A percentile compares a stretch with the other conserved stretches of the same genome.
phyloP scores from a whole-genome alignment of 2,113 vertebrate genomes.

The Ginglymostoma cirratum region DNA sequence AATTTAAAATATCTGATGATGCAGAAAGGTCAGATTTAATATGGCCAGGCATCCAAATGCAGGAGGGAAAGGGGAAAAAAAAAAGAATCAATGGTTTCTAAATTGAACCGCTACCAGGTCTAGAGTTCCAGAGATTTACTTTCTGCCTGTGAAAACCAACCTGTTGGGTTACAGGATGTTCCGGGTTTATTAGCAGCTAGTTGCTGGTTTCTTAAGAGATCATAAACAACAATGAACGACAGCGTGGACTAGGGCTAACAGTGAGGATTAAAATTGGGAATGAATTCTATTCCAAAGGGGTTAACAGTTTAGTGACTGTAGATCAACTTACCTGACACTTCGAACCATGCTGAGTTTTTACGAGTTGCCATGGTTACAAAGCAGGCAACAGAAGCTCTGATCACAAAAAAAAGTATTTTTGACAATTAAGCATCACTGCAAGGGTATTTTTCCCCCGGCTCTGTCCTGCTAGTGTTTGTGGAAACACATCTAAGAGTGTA shows the following conservation, averaged over 20 bases:
- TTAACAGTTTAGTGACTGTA: background rate
- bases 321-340: conserved; percentile 4
- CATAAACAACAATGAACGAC: background rate
- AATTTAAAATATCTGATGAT: background rate
- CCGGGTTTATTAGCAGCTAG: background rate
- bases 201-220: no score
- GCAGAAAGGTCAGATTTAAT: background rate
- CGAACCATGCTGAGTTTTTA: background rate
- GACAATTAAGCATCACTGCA: background rate
- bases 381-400: background rate
- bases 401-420: background rate
- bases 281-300: no score
- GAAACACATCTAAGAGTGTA: background rate
- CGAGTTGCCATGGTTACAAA: background rate
- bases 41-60: background rate
- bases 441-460: background rate
- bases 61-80: background rate
- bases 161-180: background rate
- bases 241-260: background rate
- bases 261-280: background rate
- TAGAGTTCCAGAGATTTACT: background rate
- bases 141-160: background rate
- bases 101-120: background rate
- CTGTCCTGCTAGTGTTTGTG: background rate
- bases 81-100: background rate